phyloP scores from a whole-genome alignment of 2,888 invertebrate genomes.

The Thymelicus lineola region DNA sequence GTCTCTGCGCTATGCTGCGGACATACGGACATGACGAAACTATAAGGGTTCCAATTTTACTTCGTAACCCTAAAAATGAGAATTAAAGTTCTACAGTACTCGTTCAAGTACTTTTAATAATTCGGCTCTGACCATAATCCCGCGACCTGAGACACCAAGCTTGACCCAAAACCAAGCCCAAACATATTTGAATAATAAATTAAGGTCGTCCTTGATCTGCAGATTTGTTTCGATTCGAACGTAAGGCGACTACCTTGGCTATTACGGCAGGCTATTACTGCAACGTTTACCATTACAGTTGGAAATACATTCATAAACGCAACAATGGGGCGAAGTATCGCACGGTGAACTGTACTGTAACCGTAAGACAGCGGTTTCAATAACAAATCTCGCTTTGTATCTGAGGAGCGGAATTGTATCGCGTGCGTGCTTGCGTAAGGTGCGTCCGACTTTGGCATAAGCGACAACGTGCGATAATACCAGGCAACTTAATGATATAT shows the following conservation, averaged over 20 bases:
- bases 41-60: too few relatives aligned
- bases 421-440: constrained; percentile 53
- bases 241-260: constrained; percentile 5
- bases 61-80: too few relatives aligned
- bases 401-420: constrained; percentile 40
- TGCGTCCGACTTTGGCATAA: constrained; percentile 35
- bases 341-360: constrained; percentile 37
- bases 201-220: constrained; percentile 11
- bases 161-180: too few relatives aligned
- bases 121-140: background rate
- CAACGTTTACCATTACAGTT: constrained; percentile 28
- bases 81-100: background rate
- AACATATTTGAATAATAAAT: background rate
- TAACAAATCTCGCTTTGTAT: constrained; percentile 40
- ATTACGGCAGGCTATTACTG: constrained; percentile 17
- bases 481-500: background rate
- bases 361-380: constrained; percentile 40
- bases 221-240: background rate
- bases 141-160: background rate
- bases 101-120: background rate
- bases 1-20: too few relatives aligned
- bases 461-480: background rate
- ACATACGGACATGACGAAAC: too few relatives aligned
- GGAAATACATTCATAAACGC: constrained; percentile 29
- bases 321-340: constrained; percentile 39